Conservation (phyloP, 2,888 invertebrate species). For the Chloroclystis v-ata region DNA sequence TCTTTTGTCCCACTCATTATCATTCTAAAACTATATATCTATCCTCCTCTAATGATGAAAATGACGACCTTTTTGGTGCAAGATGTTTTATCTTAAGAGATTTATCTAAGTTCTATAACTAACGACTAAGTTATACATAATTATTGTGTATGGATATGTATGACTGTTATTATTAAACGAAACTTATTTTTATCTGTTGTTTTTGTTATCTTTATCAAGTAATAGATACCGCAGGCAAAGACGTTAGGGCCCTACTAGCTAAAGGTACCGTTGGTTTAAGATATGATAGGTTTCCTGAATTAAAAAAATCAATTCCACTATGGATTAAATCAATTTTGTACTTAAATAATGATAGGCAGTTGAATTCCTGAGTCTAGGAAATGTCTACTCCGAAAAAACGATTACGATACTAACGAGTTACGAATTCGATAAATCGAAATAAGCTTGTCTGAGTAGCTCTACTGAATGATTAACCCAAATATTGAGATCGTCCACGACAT, state of each 20-base stretch:
- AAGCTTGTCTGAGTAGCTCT: too few relatives aligned
- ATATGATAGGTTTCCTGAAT: too few relatives aligned
- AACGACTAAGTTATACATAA: slow-evolving; percentile 18
- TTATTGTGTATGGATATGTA: slow-evolving; percentile 19
- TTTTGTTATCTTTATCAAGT: slow-evolving; percentile 23
- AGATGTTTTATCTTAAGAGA: slow-evolving; percentile 42
- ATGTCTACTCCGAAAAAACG: too few relatives aligned
- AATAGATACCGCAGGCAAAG: slow-evolving; percentile 8
- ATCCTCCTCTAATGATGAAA: slow-evolving; percentile 49
- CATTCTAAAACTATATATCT: slow-evolving; percentile 28
- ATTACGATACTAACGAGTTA: too few relatives aligned
- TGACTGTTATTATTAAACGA: slow-evolving; percentile 20
- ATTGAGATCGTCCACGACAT: too few relatives aligned
- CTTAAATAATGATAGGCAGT: too few relatives aligned
- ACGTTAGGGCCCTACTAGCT: neutral
- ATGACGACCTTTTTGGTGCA: slow-evolving; percentile 38
- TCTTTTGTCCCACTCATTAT: slow-evolving; percentile 41
- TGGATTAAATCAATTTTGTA: too few relatives aligned
- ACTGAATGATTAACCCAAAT: too few relatives aligned
- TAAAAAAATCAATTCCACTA: too few relatives aligned
- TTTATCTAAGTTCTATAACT: slow-evolving; percentile 37
- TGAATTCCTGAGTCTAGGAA: too few relatives aligned
- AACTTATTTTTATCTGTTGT: slow-evolving; percentile 14
- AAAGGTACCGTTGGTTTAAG: too few relatives aligned
- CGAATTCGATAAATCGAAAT: too few relatives aligned